phyloP scores from a whole-genome alignment of 2,113 vertebrate genomes.

The Aldabrachelys gigantea region DNA sequence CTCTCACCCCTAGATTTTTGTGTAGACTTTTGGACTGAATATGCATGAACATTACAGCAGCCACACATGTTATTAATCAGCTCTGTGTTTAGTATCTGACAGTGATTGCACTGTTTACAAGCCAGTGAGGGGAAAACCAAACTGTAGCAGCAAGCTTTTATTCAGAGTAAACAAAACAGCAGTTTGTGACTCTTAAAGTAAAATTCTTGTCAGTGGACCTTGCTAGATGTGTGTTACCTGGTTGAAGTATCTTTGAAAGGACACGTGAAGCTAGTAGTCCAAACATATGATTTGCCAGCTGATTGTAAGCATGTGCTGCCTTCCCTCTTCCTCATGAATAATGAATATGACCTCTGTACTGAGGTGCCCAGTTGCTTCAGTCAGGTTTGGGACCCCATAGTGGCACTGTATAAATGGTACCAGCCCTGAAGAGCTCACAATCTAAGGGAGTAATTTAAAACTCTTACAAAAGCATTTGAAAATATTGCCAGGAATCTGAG shows the following conservation, averaged over 20 bases:
- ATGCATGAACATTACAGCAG: neutral
- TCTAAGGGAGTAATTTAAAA: neutral
- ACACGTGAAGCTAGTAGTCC: neutral
- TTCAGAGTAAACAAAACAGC: neutral
- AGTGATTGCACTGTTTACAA: neutral
- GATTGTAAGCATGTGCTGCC: accelerated
- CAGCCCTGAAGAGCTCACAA: neutral
- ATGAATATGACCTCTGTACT: too few species aligned
- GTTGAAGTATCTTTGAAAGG: accelerated
- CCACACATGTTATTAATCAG: neutral
- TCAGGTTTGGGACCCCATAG: neutral
- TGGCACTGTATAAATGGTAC: neutral
- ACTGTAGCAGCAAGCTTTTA: neutral
- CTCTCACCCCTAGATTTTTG: neutral
- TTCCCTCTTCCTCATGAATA: accelerated
- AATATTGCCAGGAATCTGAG: neutral
- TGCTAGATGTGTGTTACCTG: neutral
- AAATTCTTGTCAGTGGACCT: neutral
- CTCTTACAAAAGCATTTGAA: neutral
- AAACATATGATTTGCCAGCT: neutral
- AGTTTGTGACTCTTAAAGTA: neutral
- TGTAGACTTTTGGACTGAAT: neutral
- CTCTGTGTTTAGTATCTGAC: neutral
- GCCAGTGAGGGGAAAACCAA: neutral
- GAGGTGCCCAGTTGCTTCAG: neutral